These are phyloP conservation scores for Mormyrops boulengeri DNA, from an alignment of 2,797 vertebrate species.

Conservation along the genomic window DNA sequence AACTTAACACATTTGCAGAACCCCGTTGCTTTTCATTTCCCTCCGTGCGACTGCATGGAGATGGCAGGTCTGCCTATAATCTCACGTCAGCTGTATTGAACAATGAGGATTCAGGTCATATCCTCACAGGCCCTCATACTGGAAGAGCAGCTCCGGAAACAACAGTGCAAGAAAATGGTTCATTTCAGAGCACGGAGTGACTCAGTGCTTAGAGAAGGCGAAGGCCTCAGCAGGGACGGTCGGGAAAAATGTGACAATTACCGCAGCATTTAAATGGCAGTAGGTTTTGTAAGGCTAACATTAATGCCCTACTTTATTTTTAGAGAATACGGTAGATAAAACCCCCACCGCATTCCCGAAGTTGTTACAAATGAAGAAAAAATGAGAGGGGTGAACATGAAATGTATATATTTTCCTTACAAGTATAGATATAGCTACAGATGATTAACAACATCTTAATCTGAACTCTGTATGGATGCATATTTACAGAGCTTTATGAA, in stretches of 20 bases:
- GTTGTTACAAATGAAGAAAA: background rate
- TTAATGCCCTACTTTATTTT: background rate
- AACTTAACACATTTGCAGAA: constrained; percentile 9
- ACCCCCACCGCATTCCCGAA: background rate
- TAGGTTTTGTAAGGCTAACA: background rate
- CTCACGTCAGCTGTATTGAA: constrained; percentile 7
- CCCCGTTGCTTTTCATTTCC: constrained; percentile 4
- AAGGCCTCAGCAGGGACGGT: background rate
- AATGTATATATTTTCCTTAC: no score
- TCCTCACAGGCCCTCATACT: constrained; percentile 9
- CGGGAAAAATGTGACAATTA: background rate
- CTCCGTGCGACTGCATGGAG: background rate
- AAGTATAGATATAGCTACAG: background rate
- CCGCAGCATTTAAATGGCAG: background rate
- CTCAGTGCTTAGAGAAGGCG: background rate
- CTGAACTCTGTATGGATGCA: background rate
- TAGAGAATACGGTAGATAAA: background rate
- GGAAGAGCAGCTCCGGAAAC: background rate
- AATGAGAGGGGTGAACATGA: background rate
- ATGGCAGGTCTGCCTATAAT: background rate
- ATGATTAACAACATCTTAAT: background rate
- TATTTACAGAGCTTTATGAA: background rate
- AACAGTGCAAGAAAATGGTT: background rate
- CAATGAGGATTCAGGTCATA: constrained; percentile 20
- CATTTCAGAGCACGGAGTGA: background rate